Percentiles rank a stretch among this genome's conserved stretches.
Conservation (phyloP, 2,113 vertebrate species). For the Oxygymnocypris stewartii region DNA sequence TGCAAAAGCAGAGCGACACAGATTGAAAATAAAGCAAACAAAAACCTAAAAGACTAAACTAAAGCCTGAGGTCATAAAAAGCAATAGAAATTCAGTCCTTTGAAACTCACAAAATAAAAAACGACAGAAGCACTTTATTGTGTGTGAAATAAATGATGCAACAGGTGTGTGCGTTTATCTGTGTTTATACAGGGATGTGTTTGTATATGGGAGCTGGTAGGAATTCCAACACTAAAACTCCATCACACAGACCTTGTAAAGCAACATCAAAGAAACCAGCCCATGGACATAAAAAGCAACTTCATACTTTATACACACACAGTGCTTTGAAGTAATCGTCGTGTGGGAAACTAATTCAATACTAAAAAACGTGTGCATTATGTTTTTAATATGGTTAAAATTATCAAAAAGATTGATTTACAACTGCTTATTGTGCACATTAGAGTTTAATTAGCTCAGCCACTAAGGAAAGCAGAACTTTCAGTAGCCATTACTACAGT, state of each 20-base stretch:
- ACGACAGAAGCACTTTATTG: slow-evolving; percentile 13
- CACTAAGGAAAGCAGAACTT: not conserved
- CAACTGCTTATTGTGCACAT: not conserved
- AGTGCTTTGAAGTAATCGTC: not conserved
- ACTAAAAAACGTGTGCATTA: not conserved
- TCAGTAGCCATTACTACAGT: too few species aligned
- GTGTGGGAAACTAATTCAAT: not conserved
- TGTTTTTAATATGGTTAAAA: not conserved
- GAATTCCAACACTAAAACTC: slow-evolving; percentile 19
- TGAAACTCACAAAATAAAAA: slow-evolving; percentile 14
- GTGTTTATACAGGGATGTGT: not conserved
- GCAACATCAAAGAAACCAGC: not conserved
- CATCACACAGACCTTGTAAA: not conserved
- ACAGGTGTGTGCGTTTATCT: not conserved
- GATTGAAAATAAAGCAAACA: not conserved
- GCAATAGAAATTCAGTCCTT: slow-evolving; percentile 8
- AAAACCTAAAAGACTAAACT: not conserved
- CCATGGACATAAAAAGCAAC: not conserved
- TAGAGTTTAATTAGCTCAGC: not conserved
- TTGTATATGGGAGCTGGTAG: slow-evolving; percentile 24
- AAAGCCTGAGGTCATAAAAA: not conserved
- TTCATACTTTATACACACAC: not conserved
- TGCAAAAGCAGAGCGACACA: not conserved
- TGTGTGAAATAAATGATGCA: slow-evolving; percentile 12
- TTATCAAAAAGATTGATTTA: not conserved